Base-by-base conservation (phyloP, 2,888 invertebrate genomes). In the Athalia cordata region DNA sequence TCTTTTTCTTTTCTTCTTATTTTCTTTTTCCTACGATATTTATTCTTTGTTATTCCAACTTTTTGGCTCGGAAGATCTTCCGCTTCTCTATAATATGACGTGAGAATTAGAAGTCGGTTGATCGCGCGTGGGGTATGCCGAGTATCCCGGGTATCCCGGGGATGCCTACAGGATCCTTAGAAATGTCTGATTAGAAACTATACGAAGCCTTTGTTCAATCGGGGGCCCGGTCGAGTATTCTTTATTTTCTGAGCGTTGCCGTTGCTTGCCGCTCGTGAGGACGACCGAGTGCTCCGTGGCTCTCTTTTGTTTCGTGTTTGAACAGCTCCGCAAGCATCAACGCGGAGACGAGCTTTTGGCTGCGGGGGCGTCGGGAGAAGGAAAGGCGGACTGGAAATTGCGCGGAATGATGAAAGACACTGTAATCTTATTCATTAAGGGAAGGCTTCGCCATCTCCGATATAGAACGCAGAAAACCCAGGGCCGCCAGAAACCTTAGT, bases 351-450 rank as follows among this genome's bases (percentile, higher is more conserved):
- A 59, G 61, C 61, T 74, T 74, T 61, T 43, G 74, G 61, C 74
- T 15, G 66, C 66, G 15, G 29, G 50, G 62, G 77, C 29, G 64
- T 43, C 57, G 50, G n/a, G 13, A 11, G n/a, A 8, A 43, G 5
- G 47, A 4, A 11, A 66, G 9, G 57, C 57, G 64, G 65, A 52
- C 45, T 77, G 68, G 77, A 77, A 77, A 77, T 77, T 68, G 68
- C 77, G 68, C 77, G 77, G 77, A 77, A 77, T 68, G 68, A 77
- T 68, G 77, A 77, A 77, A 77, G 77, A 77, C 77, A 68, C 61
- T 67, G 68, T 77, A 77, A 77, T 77, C 77, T 77, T 77, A 77
- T 77, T 77, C 77, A 77, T 77, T 77, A 77, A 77, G 77, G 68
- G 11, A 61, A 52, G 68, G 77, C 77, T 77, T 68, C 68, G 68